Evolutionary conservation across 1,140 invertebrate genomes (phyloP), one percentile per base, ranked within the genome.

Genomic region (Cydia strobilella): DNA sequence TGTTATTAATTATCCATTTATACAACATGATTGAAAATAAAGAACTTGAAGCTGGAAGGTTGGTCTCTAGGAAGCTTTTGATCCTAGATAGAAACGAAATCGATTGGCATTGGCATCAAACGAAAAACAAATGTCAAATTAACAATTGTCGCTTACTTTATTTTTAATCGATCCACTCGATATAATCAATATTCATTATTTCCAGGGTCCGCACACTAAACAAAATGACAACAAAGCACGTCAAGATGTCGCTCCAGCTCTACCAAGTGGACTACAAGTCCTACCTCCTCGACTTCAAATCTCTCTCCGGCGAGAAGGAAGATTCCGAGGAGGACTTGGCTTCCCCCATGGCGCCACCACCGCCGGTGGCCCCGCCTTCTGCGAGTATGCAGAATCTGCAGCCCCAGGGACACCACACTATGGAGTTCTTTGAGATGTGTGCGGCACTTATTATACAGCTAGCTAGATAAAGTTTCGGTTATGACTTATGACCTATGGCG

Each of bases 401-500:
- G 54, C 75, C 82, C 0, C 93, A 80, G 88, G 95, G 96, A 27
- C 98, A 99, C 86, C 98, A 99, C 90, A 99, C 98, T 3, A 99
- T 99, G 97, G 99, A 99, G 94, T 99, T 99, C 94, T 99, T 99
- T 92, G 99, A 99, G 94, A 99, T 99, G 98, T 99, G 99, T 93
- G 98, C 99, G 25, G 97, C 98, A 31, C 94, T 99, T 15, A 99
- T 99, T 82, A 99, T 98, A 71, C 98, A 99, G 84, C 94, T 99
- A 71, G 99, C 99, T 35, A 96, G 98, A 93, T 99, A 94, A 93
- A 42, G 31, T 31, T 39, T 35, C 7, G 1, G 31, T 2, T 27
- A 27, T 27, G 25, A 3, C 25, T 27, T 27, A 27, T 27, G n/a
- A n/a, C n/a, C n/a, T n/a, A n/a, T n/a, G n/a, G n/a, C n/a, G n/a